Base-by-base conservation (phyloP, 2,888 invertebrate genomes). In the Rhimphoctona megacephalus region DNA sequence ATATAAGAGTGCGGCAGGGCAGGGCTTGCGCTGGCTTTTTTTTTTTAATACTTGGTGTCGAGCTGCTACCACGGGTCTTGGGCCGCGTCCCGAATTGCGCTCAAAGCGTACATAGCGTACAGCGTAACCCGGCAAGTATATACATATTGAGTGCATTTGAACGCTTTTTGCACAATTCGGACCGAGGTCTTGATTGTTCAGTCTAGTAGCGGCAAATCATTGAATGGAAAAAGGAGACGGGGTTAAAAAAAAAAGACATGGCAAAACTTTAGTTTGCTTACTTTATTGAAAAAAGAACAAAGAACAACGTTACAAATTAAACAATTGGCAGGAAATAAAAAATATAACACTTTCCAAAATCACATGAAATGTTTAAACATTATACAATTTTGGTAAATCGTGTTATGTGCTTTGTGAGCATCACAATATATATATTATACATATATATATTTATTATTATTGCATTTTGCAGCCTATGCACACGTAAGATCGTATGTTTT, bases 271-370 rank as follows among this genome's bases (percentile, higher is more conserved):
- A 84, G 87, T 92, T 93, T 90, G 90, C 92, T 93, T 92, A 93
- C 92, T 94, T 94, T 94, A 94, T 94, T 94, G 93, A 93, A 94
- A 94, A 89, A 94, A 92, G 93, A 94, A 94, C 93, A 93, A 93
- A 93, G 94, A 94, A 94, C 93, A 94, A 94, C 92, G 88, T 93
- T 94, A 94, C 93, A 94, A 93, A 93, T 93, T 90, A 94, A 94
- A 94, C 92, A 93, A 94, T 94, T 92, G 93, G 93, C 92, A 92
- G 92, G 92, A 94, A 94, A 94, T 94, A 93, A 94, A 94, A 94
- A 94, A 92, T 94, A 93, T 93, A 94, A 94, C 94, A 94, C 90
- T 94, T 94, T 93, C 92, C 93, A 94, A 94, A 94, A 94, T 94
- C 93, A 94, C 94, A 93, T 93, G 91, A 93, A 93, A 93, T 93